These are phyloP conservation scores for Xerus inauris DNA, from an alignment of 2,113 vertebrate species.

Conservation along the genomic window DNA sequence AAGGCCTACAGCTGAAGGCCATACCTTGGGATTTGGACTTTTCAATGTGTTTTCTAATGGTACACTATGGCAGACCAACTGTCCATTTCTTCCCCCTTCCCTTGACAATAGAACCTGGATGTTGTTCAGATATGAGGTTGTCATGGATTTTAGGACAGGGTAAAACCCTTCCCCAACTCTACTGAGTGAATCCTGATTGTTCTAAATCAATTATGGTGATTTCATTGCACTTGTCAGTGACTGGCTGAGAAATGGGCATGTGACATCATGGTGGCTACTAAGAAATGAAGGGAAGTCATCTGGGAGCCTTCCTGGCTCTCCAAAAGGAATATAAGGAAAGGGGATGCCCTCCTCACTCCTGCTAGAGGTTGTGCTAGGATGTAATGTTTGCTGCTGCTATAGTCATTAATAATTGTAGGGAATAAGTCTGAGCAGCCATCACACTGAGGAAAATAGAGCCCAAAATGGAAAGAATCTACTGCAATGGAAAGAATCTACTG, in stretches of 20 bases:
- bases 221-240: neutral
- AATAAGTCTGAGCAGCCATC: neutral
- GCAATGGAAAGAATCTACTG: neutral
- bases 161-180: neutral
- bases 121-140: neutral
- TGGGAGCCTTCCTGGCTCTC: neutral
- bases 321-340: neutral
- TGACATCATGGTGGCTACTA: neutral
- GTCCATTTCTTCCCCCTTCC: neutral
- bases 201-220: neutral
- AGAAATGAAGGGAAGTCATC: neutral
- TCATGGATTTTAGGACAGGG: neutral
- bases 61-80: neutral
- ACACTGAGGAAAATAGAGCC: neutral
- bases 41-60: constrained; percentile 6
- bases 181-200: neutral
- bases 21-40: neutral
- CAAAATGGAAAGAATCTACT: neutral
- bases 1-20: neutral
- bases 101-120: neutral
- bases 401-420: neutral
- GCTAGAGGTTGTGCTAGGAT: neutral
- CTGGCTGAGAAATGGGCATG: neutral
- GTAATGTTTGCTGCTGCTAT: neutral
- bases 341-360: neutral